Percentiles rank a stretch among this genome's conserved stretches.
phyloP scores from a whole-genome alignment of 1,140 invertebrate genomes.

The Oscheius sp. region DNA sequence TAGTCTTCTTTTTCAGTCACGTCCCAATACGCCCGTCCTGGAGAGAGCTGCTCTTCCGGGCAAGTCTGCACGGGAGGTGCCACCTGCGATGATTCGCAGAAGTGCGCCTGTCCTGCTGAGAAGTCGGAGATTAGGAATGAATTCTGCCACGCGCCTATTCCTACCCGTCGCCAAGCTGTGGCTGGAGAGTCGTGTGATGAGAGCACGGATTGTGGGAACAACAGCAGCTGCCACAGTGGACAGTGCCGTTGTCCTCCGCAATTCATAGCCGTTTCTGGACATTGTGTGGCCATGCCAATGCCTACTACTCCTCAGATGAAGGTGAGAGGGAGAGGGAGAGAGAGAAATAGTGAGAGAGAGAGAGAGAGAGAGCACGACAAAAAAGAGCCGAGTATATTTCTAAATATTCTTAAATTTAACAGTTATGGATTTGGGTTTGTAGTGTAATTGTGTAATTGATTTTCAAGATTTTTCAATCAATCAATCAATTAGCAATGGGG shows the following conservation, averaged over 20 bases:
- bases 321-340: background rate
- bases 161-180: conserved; percentile 22
- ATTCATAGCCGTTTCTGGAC: conserved; percentile 44
- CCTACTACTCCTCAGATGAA: conserved; percentile 24
- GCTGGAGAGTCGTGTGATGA: conserved; percentile 48
- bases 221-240: conserved; percentile 49
- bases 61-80: conserved; percentile 54
- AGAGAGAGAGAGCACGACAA: conserved; percentile 11
- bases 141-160: conserved; percentile 37
- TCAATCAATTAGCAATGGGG: too few species aligned
- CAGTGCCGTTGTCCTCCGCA: conserved; percentile 49
- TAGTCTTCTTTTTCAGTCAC: conserved; percentile 24
- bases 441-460: too few species aligned
- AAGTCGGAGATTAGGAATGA: conserved; percentile 50
- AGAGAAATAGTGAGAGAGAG: too few species aligned
- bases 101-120: conserved; percentile 49
- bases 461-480: too few species aligned
- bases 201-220: conserved; percentile 43
- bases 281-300: conserved; percentile 42
- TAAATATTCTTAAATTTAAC: too few species aligned
- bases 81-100: conserved; percentile 44
- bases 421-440: too few species aligned
- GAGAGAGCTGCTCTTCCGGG: conserved; percentile 46
- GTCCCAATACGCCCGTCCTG: conserved; percentile 45
- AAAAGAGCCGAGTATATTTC: too few species aligned